Evolutionary conservation across 1,140 invertebrate genomes (phyloP), one percentile per base, ranked within the genome.

Genomic region (Frieseomelitta varia): DNA sequence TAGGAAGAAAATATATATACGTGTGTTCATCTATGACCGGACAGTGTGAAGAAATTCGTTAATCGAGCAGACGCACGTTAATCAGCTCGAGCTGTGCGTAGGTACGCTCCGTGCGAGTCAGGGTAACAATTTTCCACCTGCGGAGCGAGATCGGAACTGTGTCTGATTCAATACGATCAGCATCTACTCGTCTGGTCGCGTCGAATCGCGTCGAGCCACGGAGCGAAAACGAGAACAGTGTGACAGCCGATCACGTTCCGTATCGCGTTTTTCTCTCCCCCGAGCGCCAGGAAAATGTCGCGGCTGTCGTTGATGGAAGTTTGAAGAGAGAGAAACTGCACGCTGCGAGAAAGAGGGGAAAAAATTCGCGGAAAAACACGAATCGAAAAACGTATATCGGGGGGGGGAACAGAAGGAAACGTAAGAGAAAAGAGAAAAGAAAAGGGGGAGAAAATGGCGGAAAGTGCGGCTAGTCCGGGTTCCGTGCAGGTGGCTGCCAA

Each of bases 381-480:
- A 65, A 65, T 19, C 19, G 27, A 34, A 8, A 47, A 47, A 39
- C 39, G 39, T 39, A 39, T 8, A 47, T 47, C 39, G 8, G 39
- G 39, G 6, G 39, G 39, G 6, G 39, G 6, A 47, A 8, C 6
- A 61, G 51, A n/a, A 6, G 24, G n/a, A 21, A 47, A 47, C 55
- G 30, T 1, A 24, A 69, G 17, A 47, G 75, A 77, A 34, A 19
- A 27, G 61, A 73, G 11, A 63, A 21, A 53, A 34, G 21, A 19
- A 63, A 63, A 47, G 39, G 39, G 39, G 39, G 8, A 10, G 39
- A 47, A 90, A 88, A 95, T 95, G 94, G 94, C 94, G 83, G 94
- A 95, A 90, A 94, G 92, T 85, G 93, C 94, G 87, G 92, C 92
- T 72, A 94, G 94, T 85, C 94, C 94, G 24, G 88, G 88, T 51